A percentile compares a stretch with the other conserved stretches of the same genome.
Evolutionary conservation across 2,113 vertebrate genomes (phyloP).

Genomic region (Suricata suricatta): DNA sequence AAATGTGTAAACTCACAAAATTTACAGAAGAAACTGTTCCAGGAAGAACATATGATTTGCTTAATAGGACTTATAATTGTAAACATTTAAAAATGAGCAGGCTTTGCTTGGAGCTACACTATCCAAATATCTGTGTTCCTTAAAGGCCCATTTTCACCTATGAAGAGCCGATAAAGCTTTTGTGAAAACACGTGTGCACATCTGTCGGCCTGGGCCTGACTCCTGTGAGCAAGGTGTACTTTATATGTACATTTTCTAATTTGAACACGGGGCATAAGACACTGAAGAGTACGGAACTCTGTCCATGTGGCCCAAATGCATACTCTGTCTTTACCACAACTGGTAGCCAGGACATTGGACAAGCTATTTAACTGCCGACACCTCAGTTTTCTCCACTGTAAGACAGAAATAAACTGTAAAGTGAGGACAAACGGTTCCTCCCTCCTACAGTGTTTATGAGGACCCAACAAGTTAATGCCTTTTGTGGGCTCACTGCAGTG

Average conservation of each 20-base stretch:
- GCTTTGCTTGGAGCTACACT: background rate
- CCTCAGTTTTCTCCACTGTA: background rate
- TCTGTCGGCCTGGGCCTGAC: background rate
- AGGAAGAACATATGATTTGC: background rate
- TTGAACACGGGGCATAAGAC: background rate
- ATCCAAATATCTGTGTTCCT: background rate
- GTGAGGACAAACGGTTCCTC: background rate
- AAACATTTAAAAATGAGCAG: slow-evolving; percentile 32
- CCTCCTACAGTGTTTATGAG: background rate
- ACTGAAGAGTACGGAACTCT: background rate
- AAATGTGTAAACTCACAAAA: slow-evolving; percentile 32
- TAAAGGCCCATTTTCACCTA: background rate
- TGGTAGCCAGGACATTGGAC: background rate
- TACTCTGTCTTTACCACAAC: background rate
- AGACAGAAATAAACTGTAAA: slow-evolving; percentile 5
- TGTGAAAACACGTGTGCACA: background rate
- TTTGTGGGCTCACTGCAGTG: background rate
- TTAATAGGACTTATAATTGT: background rate
- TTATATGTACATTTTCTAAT: background rate
- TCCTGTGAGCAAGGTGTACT: background rate
- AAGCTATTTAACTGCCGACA: background rate
- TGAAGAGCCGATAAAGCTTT: background rate
- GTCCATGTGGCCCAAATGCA: background rate
- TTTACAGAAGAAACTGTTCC: background rate
- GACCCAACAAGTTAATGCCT: background rate